A percentile compares a stretch with the other conserved stretches of the same genome.
phyloP scores from a whole-genome alignment of 2,888 invertebrate genomes.

The Xestia rhomboidea region DNA sequence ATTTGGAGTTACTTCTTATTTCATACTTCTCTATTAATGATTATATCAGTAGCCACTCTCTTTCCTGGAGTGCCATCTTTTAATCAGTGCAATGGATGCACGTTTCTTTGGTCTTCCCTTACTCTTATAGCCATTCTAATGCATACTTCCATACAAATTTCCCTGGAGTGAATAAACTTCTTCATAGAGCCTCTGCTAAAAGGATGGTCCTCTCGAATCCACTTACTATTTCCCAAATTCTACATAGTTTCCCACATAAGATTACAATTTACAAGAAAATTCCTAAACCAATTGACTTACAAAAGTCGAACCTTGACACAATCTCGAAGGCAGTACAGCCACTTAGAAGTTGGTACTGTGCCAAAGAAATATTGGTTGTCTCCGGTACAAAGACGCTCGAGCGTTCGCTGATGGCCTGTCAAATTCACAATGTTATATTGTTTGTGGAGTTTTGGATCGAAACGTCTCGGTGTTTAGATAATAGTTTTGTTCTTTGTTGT shows the following conservation, averaged over 20 bases:
- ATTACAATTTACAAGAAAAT: constrained; percentile 19
- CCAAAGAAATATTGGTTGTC: constrained; percentile 63
- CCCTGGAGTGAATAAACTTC: not conserved
- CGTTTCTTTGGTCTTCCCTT: not conserved
- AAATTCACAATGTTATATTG: constrained; percentile 58
- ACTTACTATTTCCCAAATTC: not conserved
- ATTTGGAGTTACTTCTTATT: not conserved
- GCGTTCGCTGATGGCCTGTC: constrained; percentile 46
- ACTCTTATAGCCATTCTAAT: not conserved
- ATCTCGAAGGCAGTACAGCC: constrained; percentile 45
- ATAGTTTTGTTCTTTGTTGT: constrained; percentile 43
- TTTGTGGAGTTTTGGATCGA: constrained; percentile 39
- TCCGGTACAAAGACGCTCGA: constrained; percentile 48
- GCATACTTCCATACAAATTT: not conserved
- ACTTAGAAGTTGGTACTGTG: constrained; percentile 64
- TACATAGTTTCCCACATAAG: not conserved
- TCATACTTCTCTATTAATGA: not conserved
- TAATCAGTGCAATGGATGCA: not conserved
- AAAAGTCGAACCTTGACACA: constrained; percentile 66
- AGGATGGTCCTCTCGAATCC: not conserved
- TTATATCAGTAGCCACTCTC: not conserved
- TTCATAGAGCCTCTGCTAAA: not conserved
- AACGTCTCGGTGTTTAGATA: constrained; percentile 32
- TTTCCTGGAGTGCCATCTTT: not conserved
- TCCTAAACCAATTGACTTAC: constrained; percentile 41